Base-by-base conservation (phyloP, 2,113 vertebrate species). In the Enhydra lutris region DNA sequence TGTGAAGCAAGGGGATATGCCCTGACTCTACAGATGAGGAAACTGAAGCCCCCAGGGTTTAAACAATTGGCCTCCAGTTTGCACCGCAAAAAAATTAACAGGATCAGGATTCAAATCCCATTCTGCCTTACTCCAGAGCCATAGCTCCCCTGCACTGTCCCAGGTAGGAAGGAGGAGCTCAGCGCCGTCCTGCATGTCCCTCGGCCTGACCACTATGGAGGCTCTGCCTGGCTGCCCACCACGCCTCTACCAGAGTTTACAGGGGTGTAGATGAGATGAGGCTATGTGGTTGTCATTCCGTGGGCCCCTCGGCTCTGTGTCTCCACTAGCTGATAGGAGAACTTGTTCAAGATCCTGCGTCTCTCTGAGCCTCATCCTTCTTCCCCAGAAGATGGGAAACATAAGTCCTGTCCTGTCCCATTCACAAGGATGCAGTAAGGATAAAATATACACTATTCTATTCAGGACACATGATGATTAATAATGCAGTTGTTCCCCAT, bases 371-470 rank as follows among this genome's bases (percentile, higher is more conserved):
- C 57, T 78, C 69, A 78, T 78, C 1, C 39, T 88, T 79, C 36
- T 67, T 18, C 12, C 55, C n/a, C 34, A 67, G 57, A n/a, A 61
- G 26, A 67, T 1, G 3, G 26, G 61, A 26, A 91, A 26, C 52
- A 86, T 42, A 88, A 63, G 42, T 26, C 55, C 79, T 21, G 4
- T 36, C 42, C 39, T 83, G 45, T 63, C 47, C 47, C 39, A 80
- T 89, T 92, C 42, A 61, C 14, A 7, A 89, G 74, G 61, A 50
- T n/a, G 76, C 34, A 4, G 20, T 29, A 45, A 92, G 83, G 14
- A 94, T 95, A 92, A 96, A 80, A 93, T 71, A 86, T 8, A 74
- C 23, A 20, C n/a, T 55, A 91, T 36, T 36, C 76, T 29, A 12
- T 67, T 78, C n/a, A 55, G 89, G 80, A 47, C 31, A 80, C 55